Conservation (phyloP, 2,888 invertebrate species). For the Phortica okadai region DNA sequence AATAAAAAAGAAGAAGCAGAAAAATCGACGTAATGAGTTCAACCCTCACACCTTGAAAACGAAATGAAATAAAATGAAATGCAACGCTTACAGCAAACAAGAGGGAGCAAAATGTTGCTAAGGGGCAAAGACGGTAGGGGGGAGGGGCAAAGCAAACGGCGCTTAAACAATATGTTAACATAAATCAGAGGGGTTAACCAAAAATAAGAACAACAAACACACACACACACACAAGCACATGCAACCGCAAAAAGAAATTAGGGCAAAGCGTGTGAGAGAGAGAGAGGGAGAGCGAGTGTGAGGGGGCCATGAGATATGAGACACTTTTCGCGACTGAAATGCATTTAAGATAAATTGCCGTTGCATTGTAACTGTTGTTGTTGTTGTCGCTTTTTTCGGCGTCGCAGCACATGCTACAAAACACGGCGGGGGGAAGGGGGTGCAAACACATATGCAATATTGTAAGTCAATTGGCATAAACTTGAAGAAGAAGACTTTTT, state of each 20-base stretch:
- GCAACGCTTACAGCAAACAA: slow-evolving; percentile 1
- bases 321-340: no score
- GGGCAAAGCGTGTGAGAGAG: neutral
- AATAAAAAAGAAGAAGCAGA: neutral
- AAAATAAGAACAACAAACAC: neutral
- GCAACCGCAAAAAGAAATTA: slow-evolving; percentile 45
- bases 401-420: neutral
- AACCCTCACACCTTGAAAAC: slow-evolving; percentile 30
- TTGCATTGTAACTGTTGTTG: neutral
- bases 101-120: no score
- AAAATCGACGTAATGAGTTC: neutral
- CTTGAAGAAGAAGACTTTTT: neutral
- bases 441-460: neutral
- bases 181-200: slow-evolving; percentile 46
- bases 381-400: neutral
- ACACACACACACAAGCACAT: neutral
- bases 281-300: neutral
- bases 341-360: neutral
- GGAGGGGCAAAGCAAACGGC: neutral
- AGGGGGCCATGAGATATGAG: no score
- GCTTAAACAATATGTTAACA: slow-evolving; percentile 41
- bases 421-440: neutral
- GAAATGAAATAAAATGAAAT: neutral
- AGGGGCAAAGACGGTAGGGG: neutral
- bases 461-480: neutral